Evolutionary conservation across 2,888 invertebrate genomes (phyloP).

Genomic region (Heliconius ismenius): DNA sequence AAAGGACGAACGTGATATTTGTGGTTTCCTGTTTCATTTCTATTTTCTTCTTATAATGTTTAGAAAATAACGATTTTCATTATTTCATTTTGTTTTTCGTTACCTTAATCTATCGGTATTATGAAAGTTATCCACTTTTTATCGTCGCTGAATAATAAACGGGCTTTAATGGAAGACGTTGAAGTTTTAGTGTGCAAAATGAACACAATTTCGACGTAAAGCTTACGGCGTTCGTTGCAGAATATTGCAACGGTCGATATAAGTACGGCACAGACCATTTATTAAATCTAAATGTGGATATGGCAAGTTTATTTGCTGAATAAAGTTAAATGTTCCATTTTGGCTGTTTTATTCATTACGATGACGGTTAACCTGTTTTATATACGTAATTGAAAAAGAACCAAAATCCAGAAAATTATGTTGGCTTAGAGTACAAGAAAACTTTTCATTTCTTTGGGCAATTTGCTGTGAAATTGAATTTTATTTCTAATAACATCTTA

Average conservation of each 20-base stretch:
- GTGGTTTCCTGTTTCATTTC: constrained; percentile 38
- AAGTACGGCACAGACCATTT: constrained; percentile 37
- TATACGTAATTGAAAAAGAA: background rate
- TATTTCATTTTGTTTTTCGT: constrained; percentile 7
- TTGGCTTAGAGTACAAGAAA: constrained; percentile 2
- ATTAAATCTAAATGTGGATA: constrained; percentile 45
- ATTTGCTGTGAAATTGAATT: background rate
- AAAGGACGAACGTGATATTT: constrained; percentile 48
- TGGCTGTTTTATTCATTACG: background rate
- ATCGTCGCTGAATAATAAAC: constrained; percentile 42
- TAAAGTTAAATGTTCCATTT: constrained; percentile 5
- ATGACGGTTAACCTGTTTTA: constrained; percentile 1
- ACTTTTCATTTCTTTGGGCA: background rate
- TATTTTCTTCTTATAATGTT: constrained; percentile 53
- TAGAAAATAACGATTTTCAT: constrained; percentile 22
- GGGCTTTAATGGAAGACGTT: constrained; percentile 46
- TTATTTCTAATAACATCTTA: background rate
- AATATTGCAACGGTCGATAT: constrained; percentile 57
- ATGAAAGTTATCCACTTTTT: constrained; percentile 29
- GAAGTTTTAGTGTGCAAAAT: constrained; percentile 52
- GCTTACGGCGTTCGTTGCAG: constrained; percentile 44
- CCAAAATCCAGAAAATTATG: background rate
- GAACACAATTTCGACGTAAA: constrained; percentile 53
- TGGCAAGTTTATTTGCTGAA: constrained; percentile 44
- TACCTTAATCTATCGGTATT: constrained; percentile 19